Evolutionary conservation across 1,140 invertebrate genomes (phyloP).

Genomic region (Aphelinus atriplicis): DNA sequence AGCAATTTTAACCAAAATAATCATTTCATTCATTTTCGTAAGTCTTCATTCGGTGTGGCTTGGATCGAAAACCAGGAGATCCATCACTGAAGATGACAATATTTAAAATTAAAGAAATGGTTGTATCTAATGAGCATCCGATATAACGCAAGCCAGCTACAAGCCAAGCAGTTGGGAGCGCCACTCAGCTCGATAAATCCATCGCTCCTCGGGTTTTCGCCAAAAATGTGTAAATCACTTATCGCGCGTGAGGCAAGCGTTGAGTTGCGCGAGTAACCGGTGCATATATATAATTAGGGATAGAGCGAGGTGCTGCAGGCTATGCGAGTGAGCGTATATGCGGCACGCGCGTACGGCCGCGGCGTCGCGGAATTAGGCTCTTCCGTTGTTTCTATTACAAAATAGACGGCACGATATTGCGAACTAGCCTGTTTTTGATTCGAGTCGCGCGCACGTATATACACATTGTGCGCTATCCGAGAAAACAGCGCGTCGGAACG

Average conservation of each 20-base stretch:
- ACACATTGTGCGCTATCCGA: too few relatives aligned
- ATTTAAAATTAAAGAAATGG: too few relatives aligned
- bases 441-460: neutral
- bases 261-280: constrained; percentile 55
- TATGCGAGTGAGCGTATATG: constrained; percentile 36
- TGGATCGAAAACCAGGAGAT: too few relatives aligned
- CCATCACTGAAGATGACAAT: too few relatives aligned
- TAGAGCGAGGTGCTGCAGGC: constrained; percentile 48
- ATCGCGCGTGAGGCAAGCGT: constrained; percentile 62
- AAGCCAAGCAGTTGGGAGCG: too few relatives aligned
- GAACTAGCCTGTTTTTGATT: constrained; percentile 45
- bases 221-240: constrained; percentile 62
- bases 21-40: too few relatives aligned
- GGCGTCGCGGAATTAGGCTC: constrained; percentile 63
- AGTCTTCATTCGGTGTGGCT: too few relatives aligned
- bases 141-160: too few relatives aligned
- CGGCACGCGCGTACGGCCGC: constrained; percentile 45
- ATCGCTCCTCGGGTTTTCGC: constrained; percentile 55
- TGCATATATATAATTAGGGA: constrained; percentile 51
- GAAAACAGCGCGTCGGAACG: neutral
- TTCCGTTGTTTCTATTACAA: constrained; percentile 69
- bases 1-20: too few relatives aligned
- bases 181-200: constrained; percentile 55
- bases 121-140: too few relatives aligned
- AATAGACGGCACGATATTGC: constrained; percentile 64